phyloP scores from a whole-genome alignment of 2,113 vertebrate species.

The Platysternon megacephalum region DNA sequence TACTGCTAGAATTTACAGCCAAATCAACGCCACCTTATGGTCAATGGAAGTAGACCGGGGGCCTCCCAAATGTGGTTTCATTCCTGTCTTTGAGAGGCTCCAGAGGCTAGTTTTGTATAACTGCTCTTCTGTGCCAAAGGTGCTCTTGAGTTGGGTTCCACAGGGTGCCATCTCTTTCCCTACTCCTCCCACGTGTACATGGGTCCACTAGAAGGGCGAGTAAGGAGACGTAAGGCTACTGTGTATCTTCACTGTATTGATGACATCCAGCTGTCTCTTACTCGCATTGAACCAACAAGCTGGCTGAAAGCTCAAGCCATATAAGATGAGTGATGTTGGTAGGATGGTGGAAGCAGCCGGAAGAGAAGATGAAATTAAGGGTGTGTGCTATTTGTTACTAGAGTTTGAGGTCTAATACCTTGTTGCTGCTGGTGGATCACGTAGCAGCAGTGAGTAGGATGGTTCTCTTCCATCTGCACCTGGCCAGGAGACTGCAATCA shows the following conservation, averaged over 20 bases:
- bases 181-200: fast-evolving
- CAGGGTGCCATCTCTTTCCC: neutral
- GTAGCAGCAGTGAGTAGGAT: no score
- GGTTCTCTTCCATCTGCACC: no score
- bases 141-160: neutral
- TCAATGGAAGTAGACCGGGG: neutral
- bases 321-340: neutral
- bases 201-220: neutral
- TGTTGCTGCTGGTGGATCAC: no score
- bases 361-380: neutral
- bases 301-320: neutral
- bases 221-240: neutral
- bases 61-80: neutral
- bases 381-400: no score
- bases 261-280: no score
- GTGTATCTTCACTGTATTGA: neutral
- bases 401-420: no score
- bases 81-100: neutral
- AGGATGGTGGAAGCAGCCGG: neutral
- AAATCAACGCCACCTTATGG: neutral
- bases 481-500: no score
- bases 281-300: no score
- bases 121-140: neutral
- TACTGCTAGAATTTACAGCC: neutral
- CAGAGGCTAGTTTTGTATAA: neutral